Base-by-base conservation (phyloP, 92 coral and sea anemone genomes). In the Heteractis magnifica region DNA sequence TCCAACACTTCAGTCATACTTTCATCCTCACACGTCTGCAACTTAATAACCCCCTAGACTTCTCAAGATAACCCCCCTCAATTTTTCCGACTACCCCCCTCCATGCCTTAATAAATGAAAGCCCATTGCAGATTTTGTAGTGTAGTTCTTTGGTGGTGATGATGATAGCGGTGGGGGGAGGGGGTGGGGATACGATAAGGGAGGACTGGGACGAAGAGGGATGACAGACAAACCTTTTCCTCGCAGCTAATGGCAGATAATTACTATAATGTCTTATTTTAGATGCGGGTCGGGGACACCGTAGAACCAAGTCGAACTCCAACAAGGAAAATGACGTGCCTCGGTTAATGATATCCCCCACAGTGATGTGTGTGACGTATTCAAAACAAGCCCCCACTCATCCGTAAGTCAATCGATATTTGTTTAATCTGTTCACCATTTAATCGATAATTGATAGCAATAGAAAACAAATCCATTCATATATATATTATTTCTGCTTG, bases 281-380 rank as follows among this genome's bases (percentile, higher is more conserved):
- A 84, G 87, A 77, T 9, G 56, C 82, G 3, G 59, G 87, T 16
- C 52, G 80, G 4, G 81, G 81, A 23, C 70, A 88, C 72, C 94
- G 87, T 65, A 82, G 81, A 55, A 71, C 89, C 52, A 88, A 82
- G 51, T 82, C 88, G 62, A 77, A 84, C 9, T 93, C 94, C 49
- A 93, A 93, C 76, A 93, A 93, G 78, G 94, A 93, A 68, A 92
- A 89, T 26, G 94, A 91, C 12, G 77, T 83, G 4, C 91, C 98
- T 14, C 92, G 88, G 59, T 65, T 93, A 44, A 84, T 90, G 81
- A 87, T 93, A 48, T 93, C 98, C 5, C 98, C 98, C 16, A 91
- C 98, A 7, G 90, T 93, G 19, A 92, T 90, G 78, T 93, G 98
- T 71, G 94, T 85, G 53, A 72, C 93, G 51, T 87, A 92, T 75